phyloP scores from a whole-genome alignment of 2,113 vertebrate species.

The Erpornis zantholeuca region DNA sequence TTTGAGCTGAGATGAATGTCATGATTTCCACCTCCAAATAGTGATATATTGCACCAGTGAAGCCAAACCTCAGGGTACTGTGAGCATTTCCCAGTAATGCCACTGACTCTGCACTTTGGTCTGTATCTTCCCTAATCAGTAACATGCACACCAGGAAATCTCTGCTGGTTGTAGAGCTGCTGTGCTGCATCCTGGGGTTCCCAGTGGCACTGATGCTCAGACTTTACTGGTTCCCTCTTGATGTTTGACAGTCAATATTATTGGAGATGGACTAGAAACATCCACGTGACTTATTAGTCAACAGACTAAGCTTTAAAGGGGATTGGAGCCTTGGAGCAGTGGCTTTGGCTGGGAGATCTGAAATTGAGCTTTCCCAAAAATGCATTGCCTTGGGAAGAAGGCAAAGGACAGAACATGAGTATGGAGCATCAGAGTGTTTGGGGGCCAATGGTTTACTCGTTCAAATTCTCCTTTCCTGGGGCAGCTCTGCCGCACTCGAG shows the following conservation, averaged over 20 bases:
- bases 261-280: neutral
- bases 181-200: neutral
- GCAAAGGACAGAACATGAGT: neutral
- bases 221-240: neutral
- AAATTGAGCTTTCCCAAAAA: neutral
- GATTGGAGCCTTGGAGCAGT: neutral
- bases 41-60: neutral
- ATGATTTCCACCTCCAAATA: neutral
- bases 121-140: rapidly evolving
- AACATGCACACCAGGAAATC: neutral
- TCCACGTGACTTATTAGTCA: neutral
- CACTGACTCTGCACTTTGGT: neutral
- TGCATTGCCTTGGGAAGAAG: neutral
- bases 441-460: neutral
- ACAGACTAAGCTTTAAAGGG: neutral
- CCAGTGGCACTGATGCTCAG: rapidly evolving
- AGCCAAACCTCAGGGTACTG: neutral
- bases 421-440: neutral
- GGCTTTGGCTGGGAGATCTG: neutral
- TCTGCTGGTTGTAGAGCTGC: neutral
- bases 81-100: neutral
- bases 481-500: neutral
- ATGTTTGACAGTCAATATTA: neutral
- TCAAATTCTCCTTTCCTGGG: neutral
- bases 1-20: neutral